Conservation (phyloP, 2,888 invertebrate genomes). For the Lasioglossum leucozonium region DNA sequence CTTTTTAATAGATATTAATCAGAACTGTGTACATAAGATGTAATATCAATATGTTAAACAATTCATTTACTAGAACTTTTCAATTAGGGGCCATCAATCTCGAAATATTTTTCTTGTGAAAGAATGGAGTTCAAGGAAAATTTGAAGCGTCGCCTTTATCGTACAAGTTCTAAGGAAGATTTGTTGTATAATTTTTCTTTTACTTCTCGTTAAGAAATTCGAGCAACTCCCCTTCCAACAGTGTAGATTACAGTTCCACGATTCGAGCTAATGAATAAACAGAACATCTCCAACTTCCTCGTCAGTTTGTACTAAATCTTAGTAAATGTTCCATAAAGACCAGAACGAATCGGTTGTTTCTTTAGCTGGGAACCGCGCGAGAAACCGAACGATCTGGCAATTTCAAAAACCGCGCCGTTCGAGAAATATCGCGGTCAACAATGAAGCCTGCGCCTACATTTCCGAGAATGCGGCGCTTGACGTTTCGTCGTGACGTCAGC, state of each 20-base stretch:
- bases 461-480: constrained; percentile 73
- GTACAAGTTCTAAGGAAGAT: background rate
- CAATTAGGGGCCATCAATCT: background rate
- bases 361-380: background rate
- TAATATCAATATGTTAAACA: background rate
- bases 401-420: constrained; percentile 58
- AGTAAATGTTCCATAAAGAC: background rate
- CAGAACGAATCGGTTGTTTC: background rate
- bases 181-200: background rate
- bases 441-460: constrained; percentile 58
- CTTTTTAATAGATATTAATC: background rate
- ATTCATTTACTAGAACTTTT: background rate
- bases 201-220: background rate
- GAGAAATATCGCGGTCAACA: constrained; percentile 48
- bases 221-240: background rate
- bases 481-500: constrained; percentile 73
- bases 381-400: background rate
- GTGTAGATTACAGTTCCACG: background rate
- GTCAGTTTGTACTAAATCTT: background rate
- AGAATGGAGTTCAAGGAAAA: background rate
- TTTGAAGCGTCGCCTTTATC: background rate
- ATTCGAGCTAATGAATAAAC: background rate
- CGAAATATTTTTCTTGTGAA: background rate
- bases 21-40: background rate
- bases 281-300: background rate